Evolutionary conservation across 2,113 vertebrate species (phyloP).

Genomic region (Phalacrocorax carbo): DNA sequence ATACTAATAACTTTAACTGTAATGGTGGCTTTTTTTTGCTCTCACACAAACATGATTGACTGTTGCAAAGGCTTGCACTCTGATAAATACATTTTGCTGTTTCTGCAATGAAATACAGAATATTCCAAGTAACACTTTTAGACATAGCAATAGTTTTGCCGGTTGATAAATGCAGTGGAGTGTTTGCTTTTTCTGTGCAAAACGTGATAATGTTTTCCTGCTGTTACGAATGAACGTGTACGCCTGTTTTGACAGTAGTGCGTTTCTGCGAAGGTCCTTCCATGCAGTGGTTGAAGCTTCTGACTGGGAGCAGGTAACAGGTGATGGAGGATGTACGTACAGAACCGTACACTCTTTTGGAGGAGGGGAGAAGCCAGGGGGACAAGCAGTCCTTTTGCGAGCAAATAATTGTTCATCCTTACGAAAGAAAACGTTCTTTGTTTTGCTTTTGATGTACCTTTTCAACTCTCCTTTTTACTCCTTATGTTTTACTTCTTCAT

Average conservation of each 20-base stretch:
- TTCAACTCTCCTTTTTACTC: not conserved
- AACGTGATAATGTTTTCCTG: not conserved
- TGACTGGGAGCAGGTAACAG: not conserved
- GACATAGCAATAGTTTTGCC: not conserved
- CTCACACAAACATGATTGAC: not conserved
- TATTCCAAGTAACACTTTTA: not conserved
- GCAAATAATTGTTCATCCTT: not conserved
- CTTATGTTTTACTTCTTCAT: not conserved
- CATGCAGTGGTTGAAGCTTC: rapidly evolving
- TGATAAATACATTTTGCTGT: slow-evolving; percentile 1
- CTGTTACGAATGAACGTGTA: too few relatives aligned
- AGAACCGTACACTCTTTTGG: rapidly evolving
- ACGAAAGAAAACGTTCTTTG: not conserved
- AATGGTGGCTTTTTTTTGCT: not conserved
- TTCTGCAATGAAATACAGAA: not conserved
- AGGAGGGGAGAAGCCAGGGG: not conserved
- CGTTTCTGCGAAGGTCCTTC: not conserved
- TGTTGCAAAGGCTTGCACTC: not conserved
- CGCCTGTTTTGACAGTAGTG: not conserved
- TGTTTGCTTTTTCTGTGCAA: not conserved
- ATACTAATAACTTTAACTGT: not conserved
- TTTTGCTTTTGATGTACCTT: not conserved
- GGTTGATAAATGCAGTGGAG: not conserved
- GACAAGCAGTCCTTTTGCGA: not conserved
- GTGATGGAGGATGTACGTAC: not conserved